A percentile compares a stretch with the other conserved stretches of the same genome.
phyloP scores from a whole-genome alignment of 1,140 invertebrate genomes.

The Papilio helenus region DNA sequence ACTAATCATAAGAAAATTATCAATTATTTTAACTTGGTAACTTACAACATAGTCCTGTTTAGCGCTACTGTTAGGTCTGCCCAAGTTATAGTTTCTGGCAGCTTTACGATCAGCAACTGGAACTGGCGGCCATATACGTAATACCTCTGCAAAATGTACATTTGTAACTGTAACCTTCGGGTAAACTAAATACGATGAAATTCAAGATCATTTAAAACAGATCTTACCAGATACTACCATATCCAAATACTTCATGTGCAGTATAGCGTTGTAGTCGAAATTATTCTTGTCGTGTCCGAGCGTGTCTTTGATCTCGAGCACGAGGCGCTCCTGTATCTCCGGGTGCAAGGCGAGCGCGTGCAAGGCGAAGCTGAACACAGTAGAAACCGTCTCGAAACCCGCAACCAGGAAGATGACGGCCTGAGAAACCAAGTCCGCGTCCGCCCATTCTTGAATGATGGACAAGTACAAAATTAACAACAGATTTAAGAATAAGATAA shows the following conservation, averaged over 20 bases:
- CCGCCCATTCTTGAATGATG: conserved; percentile 47
- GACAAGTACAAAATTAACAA: too few relatives aligned
- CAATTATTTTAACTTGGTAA: neutral
- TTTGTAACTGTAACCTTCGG: too few relatives aligned
- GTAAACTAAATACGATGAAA: too few relatives aligned
- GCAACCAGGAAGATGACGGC: conserved; percentile 75
- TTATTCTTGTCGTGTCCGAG: conserved; percentile 48
- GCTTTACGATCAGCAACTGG: conserved; percentile 75
- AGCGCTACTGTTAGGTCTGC: conserved; percentile 60
- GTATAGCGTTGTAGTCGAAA: conserved; percentile 60
- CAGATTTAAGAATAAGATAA: too few relatives aligned
- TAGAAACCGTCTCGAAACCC: conserved; percentile 86
- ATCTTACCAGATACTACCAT: conserved; percentile 64
- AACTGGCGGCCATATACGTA: conserved; percentile 82
- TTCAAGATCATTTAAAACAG: too few relatives aligned
- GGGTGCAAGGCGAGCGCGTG: conserved; percentile 85
- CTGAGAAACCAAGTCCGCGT: conserved; percentile 67
- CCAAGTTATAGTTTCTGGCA: conserved; percentile 74
- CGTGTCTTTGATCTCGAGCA: conserved; percentile 52
- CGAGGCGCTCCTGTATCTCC: conserved; percentile 83
- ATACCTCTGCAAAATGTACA: conserved; percentile 71
- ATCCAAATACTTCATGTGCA: conserved; percentile 62
- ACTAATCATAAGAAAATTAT: neutral
- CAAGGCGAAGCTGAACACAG: conserved; percentile 81
- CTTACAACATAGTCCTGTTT: conserved; percentile 62